Percentiles rank a stretch among this genome's conserved stretches.
Evolutionary conservation across 2,888 invertebrate species (phyloP).

Genomic region (Thelaira solivaga): DNA sequence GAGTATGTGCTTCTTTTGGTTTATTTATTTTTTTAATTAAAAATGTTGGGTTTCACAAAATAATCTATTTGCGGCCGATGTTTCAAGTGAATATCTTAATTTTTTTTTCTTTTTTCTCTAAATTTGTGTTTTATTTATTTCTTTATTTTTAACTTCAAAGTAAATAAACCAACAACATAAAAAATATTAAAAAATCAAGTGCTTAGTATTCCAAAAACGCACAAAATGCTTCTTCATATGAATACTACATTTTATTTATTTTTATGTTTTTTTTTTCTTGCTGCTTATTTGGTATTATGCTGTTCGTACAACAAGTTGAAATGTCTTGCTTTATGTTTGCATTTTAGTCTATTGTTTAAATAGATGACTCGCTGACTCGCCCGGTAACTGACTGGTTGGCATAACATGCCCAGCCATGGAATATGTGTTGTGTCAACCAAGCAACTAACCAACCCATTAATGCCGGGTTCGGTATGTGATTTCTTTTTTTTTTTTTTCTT

Average conservation of each 20-base stretch:
- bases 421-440: conserved; percentile 37
- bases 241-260: conserved; percentile 25
- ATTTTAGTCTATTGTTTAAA: not conserved
- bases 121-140: not conserved
- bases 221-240: conserved; percentile 26
- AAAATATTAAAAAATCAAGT: conserved; percentile 37
- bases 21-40: too few species aligned
- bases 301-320: conserved; percentile 42
- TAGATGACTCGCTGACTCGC: not conserved
- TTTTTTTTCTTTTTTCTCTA: not conserved
- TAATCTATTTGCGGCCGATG: not conserved
- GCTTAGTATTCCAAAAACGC: conserved; percentile 53
- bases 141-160: not conserved
- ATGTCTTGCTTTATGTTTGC: not conserved
- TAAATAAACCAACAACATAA: conserved; percentile 10
- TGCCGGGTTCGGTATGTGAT: not conserved
- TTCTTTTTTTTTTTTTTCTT: not conserved
- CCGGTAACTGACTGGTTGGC: conserved; percentile 24
- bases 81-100: not conserved
- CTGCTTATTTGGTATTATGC: conserved; percentile 18
- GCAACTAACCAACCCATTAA: conserved; percentile 6
- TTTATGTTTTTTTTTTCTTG: too few species aligned
- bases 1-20: too few species aligned
- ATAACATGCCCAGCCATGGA: conserved; percentile 20
- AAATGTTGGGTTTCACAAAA: not conserved